A percentile compares a stretch with the other conserved stretches of the same genome.
Evolutionary conservation across 2,113 vertebrate genomes (phyloP).

Genomic region (Siniperca chuatsi): DNA sequence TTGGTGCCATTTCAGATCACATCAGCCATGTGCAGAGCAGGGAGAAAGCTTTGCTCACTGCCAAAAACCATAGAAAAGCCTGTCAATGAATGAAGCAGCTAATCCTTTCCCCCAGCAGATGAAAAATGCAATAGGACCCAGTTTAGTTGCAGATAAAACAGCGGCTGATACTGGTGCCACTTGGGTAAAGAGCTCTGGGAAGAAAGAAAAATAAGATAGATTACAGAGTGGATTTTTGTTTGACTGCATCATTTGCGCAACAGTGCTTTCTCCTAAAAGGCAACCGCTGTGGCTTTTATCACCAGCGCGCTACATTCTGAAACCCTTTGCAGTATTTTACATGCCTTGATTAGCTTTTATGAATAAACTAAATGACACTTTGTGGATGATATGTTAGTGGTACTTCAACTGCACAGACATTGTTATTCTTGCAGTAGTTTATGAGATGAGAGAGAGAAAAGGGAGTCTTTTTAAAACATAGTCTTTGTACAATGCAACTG

Average conservation of each 20-base stretch:
- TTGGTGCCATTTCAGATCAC: conserved; percentile 29
- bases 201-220: conserved; percentile 1
- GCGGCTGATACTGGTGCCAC: background rate
- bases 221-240: conserved; percentile 12
- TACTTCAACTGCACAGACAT: background rate
- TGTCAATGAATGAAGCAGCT: conserved; percentile 31
- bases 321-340: conserved; percentile 71
- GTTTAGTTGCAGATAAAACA: conserved; percentile 23
- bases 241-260: conserved; percentile 18
- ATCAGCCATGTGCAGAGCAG: conserved; percentile 9
- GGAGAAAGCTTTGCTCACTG: conserved; percentile 8
- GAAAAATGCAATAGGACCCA: conserved; percentile 3
- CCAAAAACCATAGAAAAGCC: conserved; percentile 28
- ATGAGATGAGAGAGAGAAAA: background rate
- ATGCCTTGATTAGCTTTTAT: conserved; percentile 60
- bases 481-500: conserved; percentile 26
- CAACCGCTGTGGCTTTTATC: conserved; percentile 10
- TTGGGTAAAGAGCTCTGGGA: conserved; percentile 15
- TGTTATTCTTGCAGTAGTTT: conserved; percentile 22
- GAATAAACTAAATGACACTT: conserved; percentile 44
- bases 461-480: conserved; percentile 9
- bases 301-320: conserved; percentile 68
- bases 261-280: conserved; percentile 18
- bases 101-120: conserved; percentile 29
- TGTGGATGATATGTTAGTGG: background rate